Percentiles rank a stretch among this genome's conserved stretches.
Evolutionary conservation across 2,113 vertebrate species (phyloP).

Genomic region (Pseudorasbora parva): DNA sequence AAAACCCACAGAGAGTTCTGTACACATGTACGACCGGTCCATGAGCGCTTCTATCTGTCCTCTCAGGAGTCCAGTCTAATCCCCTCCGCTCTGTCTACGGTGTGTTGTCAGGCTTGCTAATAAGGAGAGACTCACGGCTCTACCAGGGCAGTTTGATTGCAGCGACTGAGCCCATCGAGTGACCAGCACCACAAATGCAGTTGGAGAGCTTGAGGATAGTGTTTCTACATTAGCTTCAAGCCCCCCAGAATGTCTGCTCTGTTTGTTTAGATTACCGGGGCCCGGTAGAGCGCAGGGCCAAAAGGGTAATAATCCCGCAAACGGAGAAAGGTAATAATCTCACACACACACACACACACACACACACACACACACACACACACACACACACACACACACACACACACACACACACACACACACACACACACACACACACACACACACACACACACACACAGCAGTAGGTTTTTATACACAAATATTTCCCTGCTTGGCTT

Average conservation of each 20-base stretch:
- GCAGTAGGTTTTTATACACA: background rate
- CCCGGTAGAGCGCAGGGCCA: constrained; percentile 22
- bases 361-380: background rate
- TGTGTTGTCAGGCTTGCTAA: constrained; percentile 27
- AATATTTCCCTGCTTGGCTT: constrained; percentile 5
- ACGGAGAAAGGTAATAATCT: constrained; percentile 30
- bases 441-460: no score
- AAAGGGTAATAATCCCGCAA: constrained; percentile 19
- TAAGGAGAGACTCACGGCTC: background rate
- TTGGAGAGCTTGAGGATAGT: constrained; percentile 15
- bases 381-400: no score
- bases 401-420: background rate
- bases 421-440: no score
- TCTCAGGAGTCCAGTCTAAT: constrained; percentile 35
- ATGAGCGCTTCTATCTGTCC: constrained; percentile 17
- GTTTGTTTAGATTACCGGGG: constrained; percentile 33
- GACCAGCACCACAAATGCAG: background rate
- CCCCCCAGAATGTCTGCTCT: background rate
- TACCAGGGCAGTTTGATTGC: background rate
- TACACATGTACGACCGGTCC: constrained; percentile 3
- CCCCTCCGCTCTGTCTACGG: constrained; percentile 4
- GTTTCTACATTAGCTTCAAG: constrained; percentile 39
- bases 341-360: background rate
- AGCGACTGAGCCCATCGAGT: background rate
- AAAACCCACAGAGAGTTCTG: constrained; percentile 4